Base-by-base conservation (phyloP, 2,888 invertebrate genomes). In the Agriopis leucophaearia region DNA sequence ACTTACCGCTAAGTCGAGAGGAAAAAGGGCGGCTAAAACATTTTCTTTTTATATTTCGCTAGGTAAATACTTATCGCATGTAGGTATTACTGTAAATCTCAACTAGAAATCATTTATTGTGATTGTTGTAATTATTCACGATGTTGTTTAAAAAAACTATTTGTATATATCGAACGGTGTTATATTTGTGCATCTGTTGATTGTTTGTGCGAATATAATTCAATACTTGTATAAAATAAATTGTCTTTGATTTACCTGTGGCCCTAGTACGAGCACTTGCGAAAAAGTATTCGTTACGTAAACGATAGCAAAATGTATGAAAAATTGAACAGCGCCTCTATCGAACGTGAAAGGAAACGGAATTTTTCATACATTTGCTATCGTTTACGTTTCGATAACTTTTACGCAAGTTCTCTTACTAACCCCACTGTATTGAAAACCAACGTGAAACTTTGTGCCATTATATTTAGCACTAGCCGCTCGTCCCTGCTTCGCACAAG, bases 131-230 rank as follows among this genome's bases (percentile, higher is more conserved):
- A 77, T 83, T 84, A 84, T 81, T 84, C 77, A 72, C 75, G 76
- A 77, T 81, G 79, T 86, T 89, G n/a, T 87, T 88, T 79, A 87
- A 81, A 83, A 84, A 83, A 82, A 76, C 73, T 68, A 71, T 73
- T 73, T 83, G 81, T 86, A 78, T 78, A 80, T 82, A 83, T 76
- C 71, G 73, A 76, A 56, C 72, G 54, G 76, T 68, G 27, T 60
- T 75, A 78, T 83, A 82, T 84, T 85, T 86, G 86, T 88, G 87
- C 84, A 86, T 85, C 74, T 87, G 85, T 86, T 88, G 74, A 85
- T 87, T 88, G 86, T 88, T 90, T 88, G 83, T 88, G 90, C 87
- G 82, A 91, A 91, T 91, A 91, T 86, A 91, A 88, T 85, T 84
- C 81, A 84, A 79, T 76, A 81, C 70, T 77, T 82, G 81, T 59